Evolutionary conservation across 1,140 invertebrate species (phyloP), one percentile per base, ranked within the genome.

Genomic region (Pomacea maculata): DNA sequence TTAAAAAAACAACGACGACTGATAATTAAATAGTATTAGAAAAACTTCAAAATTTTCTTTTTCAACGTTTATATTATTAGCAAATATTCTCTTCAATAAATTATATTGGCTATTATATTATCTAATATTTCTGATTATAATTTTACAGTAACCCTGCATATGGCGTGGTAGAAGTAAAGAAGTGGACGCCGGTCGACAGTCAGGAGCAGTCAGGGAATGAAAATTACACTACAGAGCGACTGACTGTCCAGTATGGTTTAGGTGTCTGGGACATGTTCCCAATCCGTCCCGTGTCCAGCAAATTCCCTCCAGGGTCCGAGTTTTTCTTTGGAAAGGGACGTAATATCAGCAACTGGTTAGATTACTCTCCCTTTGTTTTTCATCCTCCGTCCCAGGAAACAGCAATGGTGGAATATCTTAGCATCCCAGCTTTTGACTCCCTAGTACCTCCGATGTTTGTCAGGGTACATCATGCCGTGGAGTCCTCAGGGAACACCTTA

Each of bases 191-290:
- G 6, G 19, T 14, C 14, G 45, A 67, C 21, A 45, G n/a, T 5
- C 54, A n/a, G 11, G 55, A 64, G 11, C n/a, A 70, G 21, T 8
- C 11, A 4, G 54, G 68, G 2, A 54, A 29, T 15, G 57, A 65
- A 19, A 45, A 25, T 19, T 55, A 74, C 19, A 12, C 52, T 19
- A 25, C 45, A 19, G 57, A 45, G 2, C 25, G 17, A 17, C 64
- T 79, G 63, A 76, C 79, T 64, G 64, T 85, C 79, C 74, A 79
- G 34, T 85, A 83, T 71, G 84, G 84, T 14, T 45, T 75, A 6
- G 84, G 79, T 17, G 80, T 75, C 19, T 85, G 84, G 84, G 80
- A 80, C 25, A 57, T 85, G 55, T 72, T 83, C 54, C 83, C 81
- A 6, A 12, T 72, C 17, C 9, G 45, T n/a, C 52, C 67, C 63